Evolutionary conservation across 2,888 invertebrate species (phyloP).

Genomic region (Taphrorychus bicolor): DNA sequence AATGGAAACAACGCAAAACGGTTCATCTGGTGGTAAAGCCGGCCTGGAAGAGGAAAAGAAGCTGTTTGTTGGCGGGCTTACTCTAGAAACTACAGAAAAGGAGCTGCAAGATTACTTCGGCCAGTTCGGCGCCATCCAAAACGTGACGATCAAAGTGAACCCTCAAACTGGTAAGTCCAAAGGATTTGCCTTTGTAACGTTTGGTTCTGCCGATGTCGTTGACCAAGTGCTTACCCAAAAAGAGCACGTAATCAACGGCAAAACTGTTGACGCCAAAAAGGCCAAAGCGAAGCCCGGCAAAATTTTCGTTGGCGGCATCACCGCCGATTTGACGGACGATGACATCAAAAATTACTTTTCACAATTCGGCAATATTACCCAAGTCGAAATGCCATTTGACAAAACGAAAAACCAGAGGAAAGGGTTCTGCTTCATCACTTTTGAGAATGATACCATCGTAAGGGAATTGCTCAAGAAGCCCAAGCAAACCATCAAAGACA

Average conservation of each 20-base stretch:
- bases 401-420: conserved; percentile 42
- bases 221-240: conserved; percentile 38
- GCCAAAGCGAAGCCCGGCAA: conserved; percentile 43
- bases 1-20: conserved; percentile 37
- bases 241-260: conserved; percentile 39
- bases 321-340: conserved; percentile 40
- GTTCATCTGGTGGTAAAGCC: conserved; percentile 22
- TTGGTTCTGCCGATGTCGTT: conserved; percentile 32
- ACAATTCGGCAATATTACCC: conserved; percentile 39
- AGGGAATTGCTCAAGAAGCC: conserved; percentile 39
- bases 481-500: conserved; percentile 42
- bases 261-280: conserved; percentile 42
- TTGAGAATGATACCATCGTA: conserved; percentile 40
- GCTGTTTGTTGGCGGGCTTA: conserved; percentile 41
- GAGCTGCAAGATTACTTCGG: conserved; percentile 40
- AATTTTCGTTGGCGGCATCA: conserved; percentile 43
- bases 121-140: conserved; percentile 40
- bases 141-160: conserved; percentile 42
- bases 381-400: conserved; percentile 43
- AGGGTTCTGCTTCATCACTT: conserved; percentile 42
- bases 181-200: conserved; percentile 41
- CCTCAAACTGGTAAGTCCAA: conserved; percentile 42
- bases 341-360: conserved; percentile 41
- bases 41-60: conserved; percentile 41
- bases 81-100: conserved; percentile 41